These are phyloP conservation scores for Scyliorhinus canicula DNA, from an alignment of 2,797 vertebrate genomes.

Conservation along the genomic window DNA sequence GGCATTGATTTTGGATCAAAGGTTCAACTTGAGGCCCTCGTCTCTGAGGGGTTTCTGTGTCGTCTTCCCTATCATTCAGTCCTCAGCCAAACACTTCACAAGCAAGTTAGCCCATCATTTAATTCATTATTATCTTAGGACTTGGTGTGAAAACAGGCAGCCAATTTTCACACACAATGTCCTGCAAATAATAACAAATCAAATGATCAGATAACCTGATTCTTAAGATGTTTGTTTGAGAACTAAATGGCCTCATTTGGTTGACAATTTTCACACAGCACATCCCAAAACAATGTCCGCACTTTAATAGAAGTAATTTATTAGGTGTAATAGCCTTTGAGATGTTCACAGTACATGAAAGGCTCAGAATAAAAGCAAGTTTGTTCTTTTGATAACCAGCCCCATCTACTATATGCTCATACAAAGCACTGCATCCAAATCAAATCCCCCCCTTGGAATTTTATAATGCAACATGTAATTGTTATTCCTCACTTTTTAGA, in stretches of 20 bases:
- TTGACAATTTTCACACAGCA: too few species aligned
- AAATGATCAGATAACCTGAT: too few species aligned
- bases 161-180: too few species aligned
- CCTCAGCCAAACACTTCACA: not conserved
- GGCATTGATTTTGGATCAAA: not conserved
- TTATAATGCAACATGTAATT: not conserved
- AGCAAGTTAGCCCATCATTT: not conserved
- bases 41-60: too few species aligned
- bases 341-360: not conserved
- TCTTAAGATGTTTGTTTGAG: too few species aligned
- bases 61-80: not conserved
- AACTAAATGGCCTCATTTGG: too few species aligned
- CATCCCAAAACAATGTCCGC: not conserved
- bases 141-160: not conserved
- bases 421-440: not conserved
- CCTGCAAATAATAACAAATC: too few species aligned
- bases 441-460: not conserved
- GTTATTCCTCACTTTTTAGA: not conserved
- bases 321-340: not conserved
- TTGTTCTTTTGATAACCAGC: not conserved
- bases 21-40: not conserved
- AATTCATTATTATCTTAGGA: not conserved
- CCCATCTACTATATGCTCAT: not conserved
- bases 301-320: not conserved
- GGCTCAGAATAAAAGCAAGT: not conserved